Evolutionary conservation across 1,140 invertebrate genomes (phyloP).

Genomic region (Brachionus sp.): DNA sequence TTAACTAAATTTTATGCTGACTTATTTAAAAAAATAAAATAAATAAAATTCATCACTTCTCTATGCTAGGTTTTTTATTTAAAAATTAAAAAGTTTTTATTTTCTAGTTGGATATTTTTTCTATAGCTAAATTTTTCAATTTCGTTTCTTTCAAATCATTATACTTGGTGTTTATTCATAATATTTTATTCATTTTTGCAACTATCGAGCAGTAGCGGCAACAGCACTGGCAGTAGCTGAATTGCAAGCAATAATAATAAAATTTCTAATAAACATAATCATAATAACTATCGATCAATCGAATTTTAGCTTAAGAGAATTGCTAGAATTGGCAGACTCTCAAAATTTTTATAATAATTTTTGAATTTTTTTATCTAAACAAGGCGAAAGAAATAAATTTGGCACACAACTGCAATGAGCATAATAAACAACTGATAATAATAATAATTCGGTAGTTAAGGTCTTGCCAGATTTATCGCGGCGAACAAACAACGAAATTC

Average conservation of each 20-base stretch:
- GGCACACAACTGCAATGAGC: not conserved
- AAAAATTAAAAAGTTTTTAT: slow-evolving; percentile 24
- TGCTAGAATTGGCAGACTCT: not conserved
- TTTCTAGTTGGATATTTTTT: not conserved
- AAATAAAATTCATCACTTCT: not conserved
- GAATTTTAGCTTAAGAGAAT: not conserved
- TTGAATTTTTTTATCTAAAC: not conserved
- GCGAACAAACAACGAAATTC: not conserved
- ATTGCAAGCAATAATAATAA: slow-evolving; percentile 11
- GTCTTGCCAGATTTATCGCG: not conserved
- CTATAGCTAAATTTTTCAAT: slow-evolving; percentile 27
- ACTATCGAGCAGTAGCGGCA: slow-evolving; percentile 2
- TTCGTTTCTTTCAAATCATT: slow-evolving; percentile 6
- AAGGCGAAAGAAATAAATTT: not conserved
- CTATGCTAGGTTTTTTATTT: not conserved
- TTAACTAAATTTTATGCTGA: no score
- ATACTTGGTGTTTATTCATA: slow-evolving; percentile 43
- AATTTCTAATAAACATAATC: slow-evolving; percentile 19
- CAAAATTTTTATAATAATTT: slow-evolving; percentile 5
- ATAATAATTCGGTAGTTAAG: not conserved
- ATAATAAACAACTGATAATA: slow-evolving; percentile 35
- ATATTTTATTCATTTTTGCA: slow-evolving; percentile 39
- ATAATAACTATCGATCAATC: slow-evolving; percentile 40
- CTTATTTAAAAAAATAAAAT: no score
- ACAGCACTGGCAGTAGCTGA: not conserved